Evolutionary conservation across 2,797 vertebrate species (phyloP).

Genomic region (Corythornis leucogaster): DNA sequence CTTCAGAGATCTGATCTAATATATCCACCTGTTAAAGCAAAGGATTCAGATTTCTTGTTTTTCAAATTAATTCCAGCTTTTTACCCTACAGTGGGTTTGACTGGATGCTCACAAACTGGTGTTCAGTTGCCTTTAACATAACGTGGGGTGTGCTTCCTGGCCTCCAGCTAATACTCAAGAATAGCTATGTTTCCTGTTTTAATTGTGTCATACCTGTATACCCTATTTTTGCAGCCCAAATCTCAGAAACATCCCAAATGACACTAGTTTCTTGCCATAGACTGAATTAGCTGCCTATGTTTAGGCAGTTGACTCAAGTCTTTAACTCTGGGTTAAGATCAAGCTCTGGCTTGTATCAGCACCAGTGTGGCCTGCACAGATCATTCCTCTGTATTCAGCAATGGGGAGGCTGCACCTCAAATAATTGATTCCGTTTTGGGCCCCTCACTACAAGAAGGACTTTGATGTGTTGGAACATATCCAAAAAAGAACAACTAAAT

Average conservation of each 20-base stretch:
- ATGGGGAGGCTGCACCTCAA: background rate
- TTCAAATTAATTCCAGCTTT: background rate
- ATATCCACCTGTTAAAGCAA: background rate
- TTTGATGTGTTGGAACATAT: rapidly evolving
- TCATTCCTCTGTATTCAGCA: rapidly evolving
- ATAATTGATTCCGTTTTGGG: background rate
- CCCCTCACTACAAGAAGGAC: background rate
- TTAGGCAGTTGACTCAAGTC: background rate
- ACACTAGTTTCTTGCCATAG: background rate
- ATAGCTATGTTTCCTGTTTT: background rate
- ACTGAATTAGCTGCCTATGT: background rate
- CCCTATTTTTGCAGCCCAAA: background rate
- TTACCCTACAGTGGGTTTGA: background rate
- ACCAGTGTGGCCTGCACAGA: background rate
- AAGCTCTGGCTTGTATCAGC: background rate
- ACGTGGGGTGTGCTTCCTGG: background rate
- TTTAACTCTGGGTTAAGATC: background rate
- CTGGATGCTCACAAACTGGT: background rate
- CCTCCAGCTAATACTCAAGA: background rate
- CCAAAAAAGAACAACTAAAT: background rate
- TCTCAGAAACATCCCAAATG: background rate
- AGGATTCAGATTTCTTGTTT: background rate
- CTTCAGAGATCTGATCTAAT: background rate
- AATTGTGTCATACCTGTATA: background rate
- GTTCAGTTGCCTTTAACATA: background rate